phyloP scores from a whole-genome alignment of 2,888 invertebrate species.

The Cylindroiulus punctatus region DNA sequence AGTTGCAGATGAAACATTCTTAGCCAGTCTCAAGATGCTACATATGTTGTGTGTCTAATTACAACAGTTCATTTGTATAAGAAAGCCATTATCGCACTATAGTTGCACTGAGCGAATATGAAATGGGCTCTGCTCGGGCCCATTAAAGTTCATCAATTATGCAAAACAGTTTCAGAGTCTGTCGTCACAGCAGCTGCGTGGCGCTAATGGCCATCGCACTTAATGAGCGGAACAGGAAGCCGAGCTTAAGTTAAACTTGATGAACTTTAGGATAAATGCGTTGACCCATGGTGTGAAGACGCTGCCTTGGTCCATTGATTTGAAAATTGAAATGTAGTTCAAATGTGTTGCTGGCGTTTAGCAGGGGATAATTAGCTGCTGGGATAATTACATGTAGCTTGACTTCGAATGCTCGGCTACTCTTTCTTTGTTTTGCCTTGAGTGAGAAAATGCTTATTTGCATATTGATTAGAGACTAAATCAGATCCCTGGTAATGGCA shows the following conservation, averaged over 20 bases:
- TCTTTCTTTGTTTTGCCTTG: too few relatives aligned
- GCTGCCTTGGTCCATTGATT: neutral
- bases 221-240: conserved; percentile 17
- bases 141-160: conserved; percentile 28
- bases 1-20: too few relatives aligned
- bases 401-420: too few relatives aligned
- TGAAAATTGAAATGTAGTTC: neutral
- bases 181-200: neutral
- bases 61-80: neutral
- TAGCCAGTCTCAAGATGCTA: too few relatives aligned
- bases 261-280: neutral
- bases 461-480: too few relatives aligned
- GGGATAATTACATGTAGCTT: too few relatives aligned
- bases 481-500: too few relatives aligned
- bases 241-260: neutral
- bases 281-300: neutral
- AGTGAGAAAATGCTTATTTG: too few relatives aligned
- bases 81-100: neutral
- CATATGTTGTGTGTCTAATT: neutral
- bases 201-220: conserved; percentile 12
- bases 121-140: neutral
- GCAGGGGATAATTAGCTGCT: too few relatives aligned
- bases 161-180: neutral
- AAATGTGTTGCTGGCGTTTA: neutral
- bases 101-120: neutral